Evolutionary conservation across 2,113 vertebrate species (phyloP).

Genomic region (Lasiurus borealis): DNA sequence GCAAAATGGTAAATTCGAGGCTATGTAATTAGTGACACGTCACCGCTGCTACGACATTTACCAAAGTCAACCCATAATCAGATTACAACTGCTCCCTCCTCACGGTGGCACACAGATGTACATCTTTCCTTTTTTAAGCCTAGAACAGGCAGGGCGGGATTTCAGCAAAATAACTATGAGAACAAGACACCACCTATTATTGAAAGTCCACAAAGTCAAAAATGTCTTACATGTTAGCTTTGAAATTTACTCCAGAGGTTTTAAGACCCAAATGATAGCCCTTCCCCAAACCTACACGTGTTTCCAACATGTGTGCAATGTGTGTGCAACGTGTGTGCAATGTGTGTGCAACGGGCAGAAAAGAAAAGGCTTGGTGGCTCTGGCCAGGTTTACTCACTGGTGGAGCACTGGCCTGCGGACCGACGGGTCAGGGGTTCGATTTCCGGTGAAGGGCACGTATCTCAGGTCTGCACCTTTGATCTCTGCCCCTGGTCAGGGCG

Average conservation of each 20-base stretch:
- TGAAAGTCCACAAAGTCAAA: slow-evolving; percentile 62
- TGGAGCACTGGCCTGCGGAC: no score
- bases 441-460: no score
- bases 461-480: no score
- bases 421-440: no score
- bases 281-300: not conserved
- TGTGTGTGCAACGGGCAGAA: no score
- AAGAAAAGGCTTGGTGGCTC: not conserved
- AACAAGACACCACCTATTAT: slow-evolving; percentile 56
- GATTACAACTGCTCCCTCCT: slow-evolving; percentile 14
- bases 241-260: slow-evolving; percentile 50
- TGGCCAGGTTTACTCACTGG: no score
- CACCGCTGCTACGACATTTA: slow-evolving; percentile 24
- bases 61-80: slow-evolving; percentile 67
- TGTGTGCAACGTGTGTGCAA: no score
- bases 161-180: slow-evolving; percentile 55
- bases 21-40: slow-evolving; percentile 4
- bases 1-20: slow-evolving; percentile 5
- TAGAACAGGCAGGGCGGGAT: not conserved
- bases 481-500: no score
- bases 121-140: slow-evolving; percentile 40
- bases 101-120: not conserved
- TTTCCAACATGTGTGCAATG: not conserved
- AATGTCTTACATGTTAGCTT: slow-evolving; percentile 18
- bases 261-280: slow-evolving; percentile 32